Evolutionary conservation across 2,113 vertebrate genomes (phyloP).

Genomic region (Dolichallabes microphthalmus): DNA sequence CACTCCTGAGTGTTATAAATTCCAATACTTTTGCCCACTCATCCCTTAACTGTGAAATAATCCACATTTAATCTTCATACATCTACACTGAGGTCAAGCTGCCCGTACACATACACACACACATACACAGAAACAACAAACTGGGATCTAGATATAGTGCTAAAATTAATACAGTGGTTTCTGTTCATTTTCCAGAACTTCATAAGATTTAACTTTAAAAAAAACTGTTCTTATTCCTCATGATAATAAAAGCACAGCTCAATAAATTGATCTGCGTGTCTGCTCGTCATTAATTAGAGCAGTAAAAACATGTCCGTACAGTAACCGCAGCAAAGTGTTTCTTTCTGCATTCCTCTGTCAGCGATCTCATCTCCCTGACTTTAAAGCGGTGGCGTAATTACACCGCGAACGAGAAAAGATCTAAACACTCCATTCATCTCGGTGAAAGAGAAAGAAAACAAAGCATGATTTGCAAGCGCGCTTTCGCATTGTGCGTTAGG

Average conservation of each 20-base stretch:
- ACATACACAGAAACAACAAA: neutral
- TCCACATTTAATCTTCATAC: neutral
- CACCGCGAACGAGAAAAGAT: slow-evolving; percentile 19
- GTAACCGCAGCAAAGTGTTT: slow-evolving; percentile 51
- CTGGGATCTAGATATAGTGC: neutral
- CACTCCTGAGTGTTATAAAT: neutral
- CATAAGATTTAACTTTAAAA: neutral
- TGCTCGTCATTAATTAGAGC: slow-evolving; percentile 48
- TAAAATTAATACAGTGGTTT: neutral
- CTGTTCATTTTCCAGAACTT: neutral
- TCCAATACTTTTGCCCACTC: neutral
- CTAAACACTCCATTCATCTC: slow-evolving; percentile 25
- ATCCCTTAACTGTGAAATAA: neutral
- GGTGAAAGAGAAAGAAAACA: slow-evolving; percentile 41
- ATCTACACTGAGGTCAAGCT: neutral
- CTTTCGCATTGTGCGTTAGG: slow-evolving; percentile 24
- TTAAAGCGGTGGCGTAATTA: slow-evolving; percentile 48
- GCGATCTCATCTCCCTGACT: slow-evolving; percentile 33
- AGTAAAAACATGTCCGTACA: slow-evolving; percentile 54
- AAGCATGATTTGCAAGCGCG: slow-evolving; percentile 25
- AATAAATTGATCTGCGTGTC: slow-evolving; percentile 36
- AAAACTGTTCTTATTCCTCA: neutral
- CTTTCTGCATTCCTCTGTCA: slow-evolving; percentile 46
- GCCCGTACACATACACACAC: too few relatives aligned
- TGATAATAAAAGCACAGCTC: neutral